phyloP scores from a whole-genome alignment of 35 echinoderm and acorn worm species.

The Eucidaris tribuloides region DNA sequence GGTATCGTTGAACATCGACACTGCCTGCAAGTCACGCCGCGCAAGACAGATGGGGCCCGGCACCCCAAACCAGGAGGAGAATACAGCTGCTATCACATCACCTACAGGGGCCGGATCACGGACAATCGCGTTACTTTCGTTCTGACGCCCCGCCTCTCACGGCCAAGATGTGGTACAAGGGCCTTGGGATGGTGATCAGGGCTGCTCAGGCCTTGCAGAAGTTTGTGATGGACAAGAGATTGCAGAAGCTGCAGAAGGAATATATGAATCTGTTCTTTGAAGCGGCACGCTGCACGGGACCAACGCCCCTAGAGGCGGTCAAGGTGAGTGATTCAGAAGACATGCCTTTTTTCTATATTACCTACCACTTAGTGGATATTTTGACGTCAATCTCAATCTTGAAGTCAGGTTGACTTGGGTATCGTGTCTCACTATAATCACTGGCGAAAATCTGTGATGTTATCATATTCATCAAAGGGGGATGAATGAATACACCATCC shows the following conservation, averaged over 20 bases:
- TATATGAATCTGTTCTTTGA: conserved; percentile 81
- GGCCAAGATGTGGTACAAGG: conserved; percentile 60
- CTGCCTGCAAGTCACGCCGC: neutral
- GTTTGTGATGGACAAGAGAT: conserved; percentile 51
- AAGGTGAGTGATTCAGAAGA: conserved; percentile 62
- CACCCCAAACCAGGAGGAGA: conserved; percentile 48
- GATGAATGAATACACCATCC: too few relatives aligned
- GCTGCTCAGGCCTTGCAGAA: conserved; percentile 50
- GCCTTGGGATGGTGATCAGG: conserved; percentile 48
- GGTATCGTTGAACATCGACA: too few relatives aligned
- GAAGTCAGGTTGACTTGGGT: too few relatives aligned
- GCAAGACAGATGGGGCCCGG: neutral
- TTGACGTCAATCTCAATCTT: too few relatives aligned
- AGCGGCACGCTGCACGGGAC: conserved; percentile 62
- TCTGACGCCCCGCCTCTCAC: conserved; percentile 65
- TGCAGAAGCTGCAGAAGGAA: conserved; percentile 72
- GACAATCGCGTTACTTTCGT: conserved; percentile 78
- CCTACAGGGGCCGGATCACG: conserved; percentile 62
- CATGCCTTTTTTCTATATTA: too few relatives aligned
- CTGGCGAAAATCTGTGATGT: too few relatives aligned
- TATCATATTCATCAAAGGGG: too few relatives aligned
- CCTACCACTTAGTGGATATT: too few relatives aligned
- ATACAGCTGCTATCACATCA: conserved; percentile 39
- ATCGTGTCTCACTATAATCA: too few relatives aligned
- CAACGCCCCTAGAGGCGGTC: conserved; percentile 77